Base-by-base conservation (phyloP, 2,797 vertebrate species). In the Ctenosaura bakeri region DNA sequence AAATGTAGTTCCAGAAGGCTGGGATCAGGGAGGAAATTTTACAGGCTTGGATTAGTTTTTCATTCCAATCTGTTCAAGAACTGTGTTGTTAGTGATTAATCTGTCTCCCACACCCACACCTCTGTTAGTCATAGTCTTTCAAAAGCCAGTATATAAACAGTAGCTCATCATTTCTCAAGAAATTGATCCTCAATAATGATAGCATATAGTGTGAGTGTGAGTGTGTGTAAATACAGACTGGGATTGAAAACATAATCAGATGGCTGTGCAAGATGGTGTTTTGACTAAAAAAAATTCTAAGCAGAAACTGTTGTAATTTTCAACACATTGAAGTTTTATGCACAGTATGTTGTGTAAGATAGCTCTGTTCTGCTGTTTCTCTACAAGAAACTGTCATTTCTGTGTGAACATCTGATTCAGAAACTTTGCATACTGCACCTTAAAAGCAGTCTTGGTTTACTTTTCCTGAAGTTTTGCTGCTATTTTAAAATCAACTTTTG, bases 261-360 rank as follows among this genome's bases (percentile, higher is more conserved):
- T 87, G 56, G 54, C 0, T 83, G 2, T n/a, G 29, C 62, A 22
- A 91, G 56, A 88, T 76, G n/a, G 0, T 83, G 42, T 87, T 91
- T 89, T 10, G 42, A 91, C 1, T 13, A 1, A 5, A n/a, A 29
- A 24, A 66, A n/a, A 85, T 3, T 64, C 16, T 54, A 66, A 84
- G 24, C 8, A 83, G 88, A 86, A 78, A 5, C 6, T 50, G 50
- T 50, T 90, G 38, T 59, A 66, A 66, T 29, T 89, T 93, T 93
- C 20, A 89, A 79, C 69, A 82, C 69, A 26, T 3, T 0, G 7
- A 81, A 85, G 2, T 89, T 24, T 79, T 46, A 77, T 46, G 62
- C 38, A 89, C 32, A 80, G 46, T 90, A 18, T 32, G 32, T 46
- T 29, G n/a, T 7, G 3, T 81, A 87, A 87, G 92, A 26, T 90